Base-by-base conservation (phyloP, 2,113 vertebrate genomes). In the Corvus hawaiiensis region DNA sequence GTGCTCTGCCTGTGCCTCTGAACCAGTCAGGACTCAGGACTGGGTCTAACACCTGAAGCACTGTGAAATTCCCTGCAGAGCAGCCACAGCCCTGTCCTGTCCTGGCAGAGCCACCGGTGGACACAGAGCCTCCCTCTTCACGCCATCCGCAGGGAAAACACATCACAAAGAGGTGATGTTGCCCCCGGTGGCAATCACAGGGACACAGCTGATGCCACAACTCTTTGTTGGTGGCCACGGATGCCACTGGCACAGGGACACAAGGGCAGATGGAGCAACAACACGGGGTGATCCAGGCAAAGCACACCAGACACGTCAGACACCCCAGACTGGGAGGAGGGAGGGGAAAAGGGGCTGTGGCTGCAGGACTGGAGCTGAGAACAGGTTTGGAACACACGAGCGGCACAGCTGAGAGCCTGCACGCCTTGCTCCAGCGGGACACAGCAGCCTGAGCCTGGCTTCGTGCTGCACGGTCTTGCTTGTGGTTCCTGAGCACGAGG, bases 331-430 rank as follows among this genome's bases (percentile, higher is more conserved):
- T 0, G 14, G 64, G 37, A 72, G 48, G 13, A 71, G 17, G 46
- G 51, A 59, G 21, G 27, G 23, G 33, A 46, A 69, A 35, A 37
- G 37, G 16, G 41, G 28, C 33, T 17, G 22, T 4, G 2, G 63
- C 81, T 23, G 3, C 41, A 55, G 48, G 43, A 10, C 26, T 59
- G 68, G 27, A 22, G 14, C 17, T 7, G 71, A 4, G 18, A 67
- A 7, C 9, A 5, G 2, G 4, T 63, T 32, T 20, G 52, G 59
- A 3, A 5, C 1, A 1, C 0, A 14, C 0, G 1, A 83, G 52
- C 58, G 55, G 78, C 59, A 10, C 51, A 0, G 7, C 24, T 4
- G 6, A 44, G 62, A 35, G 35, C 8, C 54, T 5, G 19, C 35
- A 6, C 1, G 0, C 17, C 69, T n/a, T 1, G 9, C 7, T 3